Evolutionary conservation across 2,888 invertebrate species (phyloP).

Genomic region (Rhaphigaster nebulosa): DNA sequence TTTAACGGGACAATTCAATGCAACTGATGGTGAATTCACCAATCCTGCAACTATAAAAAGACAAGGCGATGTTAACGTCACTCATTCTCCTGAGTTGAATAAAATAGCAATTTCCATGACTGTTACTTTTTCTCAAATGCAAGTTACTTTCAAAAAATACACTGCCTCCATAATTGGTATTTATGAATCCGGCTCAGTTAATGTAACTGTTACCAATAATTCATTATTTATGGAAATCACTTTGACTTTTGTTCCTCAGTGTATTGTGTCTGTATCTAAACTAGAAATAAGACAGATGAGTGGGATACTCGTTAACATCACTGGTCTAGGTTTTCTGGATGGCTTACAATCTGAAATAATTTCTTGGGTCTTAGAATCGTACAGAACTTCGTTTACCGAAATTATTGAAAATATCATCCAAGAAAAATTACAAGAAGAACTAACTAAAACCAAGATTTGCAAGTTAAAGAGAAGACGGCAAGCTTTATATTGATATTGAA

Average conservation of each 20-base stretch:
- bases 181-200: slow-evolving; percentile 55
- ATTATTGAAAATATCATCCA: slow-evolving; percentile 59
- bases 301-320: slow-evolving; percentile 58
- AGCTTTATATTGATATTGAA: neutral
- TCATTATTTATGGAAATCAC: slow-evolving; percentile 53
- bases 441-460: slow-evolving; percentile 58
- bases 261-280: slow-evolving; percentile 57
- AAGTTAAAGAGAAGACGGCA: slow-evolving; percentile 25
- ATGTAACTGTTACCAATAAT: slow-evolving; percentile 41
- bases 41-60: slow-evolving; percentile 61
- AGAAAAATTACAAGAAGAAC: slow-evolving; percentile 58
- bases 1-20: slow-evolving; percentile 59
- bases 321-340: slow-evolving; percentile 61
- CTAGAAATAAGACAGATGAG: slow-evolving; percentile 56
- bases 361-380: slow-evolving; percentile 58
- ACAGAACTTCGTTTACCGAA: slow-evolving; percentile 59
- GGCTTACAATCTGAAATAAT: slow-evolving; percentile 59
- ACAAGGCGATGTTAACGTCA: slow-evolving; percentile 55
- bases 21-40: slow-evolving; percentile 56
- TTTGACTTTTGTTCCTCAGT: slow-evolving; percentile 56
- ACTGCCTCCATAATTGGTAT: slow-evolving; percentile 58
- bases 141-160: slow-evolving; percentile 60
- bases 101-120: slow-evolving; percentile 51
- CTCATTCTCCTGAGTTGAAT: slow-evolving; percentile 45
- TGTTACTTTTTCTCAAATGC: slow-evolving; percentile 61